phyloP scores from a whole-genome alignment of 2,113 vertebrate genomes.

The Anhinga anhinga region DNA sequence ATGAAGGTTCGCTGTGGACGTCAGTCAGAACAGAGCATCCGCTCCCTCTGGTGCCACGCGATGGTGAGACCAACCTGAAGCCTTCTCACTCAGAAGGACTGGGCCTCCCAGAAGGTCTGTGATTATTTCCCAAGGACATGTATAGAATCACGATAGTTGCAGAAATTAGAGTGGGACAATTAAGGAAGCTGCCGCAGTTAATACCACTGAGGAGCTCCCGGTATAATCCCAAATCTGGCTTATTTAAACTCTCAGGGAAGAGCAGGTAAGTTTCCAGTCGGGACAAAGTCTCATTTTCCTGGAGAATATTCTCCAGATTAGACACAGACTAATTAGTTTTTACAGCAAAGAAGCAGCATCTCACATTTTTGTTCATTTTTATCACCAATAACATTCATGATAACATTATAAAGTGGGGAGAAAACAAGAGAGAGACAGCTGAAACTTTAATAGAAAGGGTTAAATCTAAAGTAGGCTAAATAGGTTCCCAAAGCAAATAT shows the following conservation, averaged over 20 bases:
- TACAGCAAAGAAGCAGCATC: neutral
- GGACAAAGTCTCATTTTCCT: neutral
- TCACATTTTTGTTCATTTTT: neutral
- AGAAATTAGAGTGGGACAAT: neutral
- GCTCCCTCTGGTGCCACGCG: neutral
- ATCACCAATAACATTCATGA: neutral
- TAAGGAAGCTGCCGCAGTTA: neutral
- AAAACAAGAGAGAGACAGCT: neutral
- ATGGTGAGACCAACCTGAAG: neutral
- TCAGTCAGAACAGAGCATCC: neutral
- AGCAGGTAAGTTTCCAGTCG: neutral
- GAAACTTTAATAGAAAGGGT: neutral
- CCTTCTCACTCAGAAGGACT: neutral
- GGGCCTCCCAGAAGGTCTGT: neutral
- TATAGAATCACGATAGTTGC: neutral
- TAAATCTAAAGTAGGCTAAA: neutral
- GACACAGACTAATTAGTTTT: neutral
- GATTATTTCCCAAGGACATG: neutral
- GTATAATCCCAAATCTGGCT: neutral
- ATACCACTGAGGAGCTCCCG: neutral
- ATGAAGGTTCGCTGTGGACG: neutral
- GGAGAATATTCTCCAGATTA: neutral
- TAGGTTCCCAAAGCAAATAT: neutral
- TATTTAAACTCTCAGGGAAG: neutral
- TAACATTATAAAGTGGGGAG: neutral